phyloP scores from a whole-genome alignment of 2,797 vertebrate species.

The Falco berigora region DNA sequence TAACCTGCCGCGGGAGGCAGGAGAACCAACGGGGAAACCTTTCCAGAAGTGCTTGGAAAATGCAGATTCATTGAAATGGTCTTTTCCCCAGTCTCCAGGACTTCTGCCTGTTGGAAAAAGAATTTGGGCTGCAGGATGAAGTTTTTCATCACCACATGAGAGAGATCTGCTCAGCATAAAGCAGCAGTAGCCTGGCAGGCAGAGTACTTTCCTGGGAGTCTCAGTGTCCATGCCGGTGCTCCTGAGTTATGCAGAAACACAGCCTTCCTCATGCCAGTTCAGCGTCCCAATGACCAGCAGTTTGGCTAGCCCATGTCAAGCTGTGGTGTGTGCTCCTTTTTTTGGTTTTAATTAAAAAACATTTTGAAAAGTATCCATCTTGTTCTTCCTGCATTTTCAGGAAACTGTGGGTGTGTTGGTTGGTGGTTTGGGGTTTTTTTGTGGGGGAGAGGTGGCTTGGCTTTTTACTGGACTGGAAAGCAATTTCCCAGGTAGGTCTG shows the following conservation, averaged over 20 bases:
- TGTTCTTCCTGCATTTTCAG: neutral
- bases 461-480: neutral
- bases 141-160: neutral
- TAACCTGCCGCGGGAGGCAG: neutral
- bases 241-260: conserved; percentile 19
- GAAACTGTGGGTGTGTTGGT: neutral
- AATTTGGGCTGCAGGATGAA: neutral
- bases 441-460: neutral
- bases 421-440: neutral
- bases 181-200: neutral
- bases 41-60: neutral
- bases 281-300: neutral
- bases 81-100: neutral
- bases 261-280: conserved; percentile 37
- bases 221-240: neutral
- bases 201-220: neutral
- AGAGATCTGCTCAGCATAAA: conserved; percentile 14
- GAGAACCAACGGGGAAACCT: neutral
- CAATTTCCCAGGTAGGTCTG: neutral
- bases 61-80: neutral
- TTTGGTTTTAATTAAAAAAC: conserved; percentile 59
- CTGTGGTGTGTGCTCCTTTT: conserved; percentile 60
- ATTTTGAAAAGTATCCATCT: conserved; percentile 14
- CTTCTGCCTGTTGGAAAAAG: neutral
- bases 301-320: conserved; percentile 37